phyloP scores from a whole-genome alignment of 1,140 invertebrate genomes.

The Drosophila oshimai region DNA sequence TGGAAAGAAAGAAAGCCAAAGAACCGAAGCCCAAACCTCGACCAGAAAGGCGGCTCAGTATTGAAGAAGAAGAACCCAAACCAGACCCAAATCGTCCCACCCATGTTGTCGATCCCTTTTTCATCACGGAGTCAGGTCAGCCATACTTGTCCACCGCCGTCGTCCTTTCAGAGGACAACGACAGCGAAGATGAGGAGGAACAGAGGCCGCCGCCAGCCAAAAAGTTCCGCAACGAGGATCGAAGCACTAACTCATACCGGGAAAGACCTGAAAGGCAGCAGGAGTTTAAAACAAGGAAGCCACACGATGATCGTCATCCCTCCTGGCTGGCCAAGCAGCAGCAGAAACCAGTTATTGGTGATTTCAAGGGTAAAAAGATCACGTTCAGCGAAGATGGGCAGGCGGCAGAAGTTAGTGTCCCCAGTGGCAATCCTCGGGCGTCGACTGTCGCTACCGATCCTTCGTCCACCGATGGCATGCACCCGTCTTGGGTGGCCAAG shows the following conservation, averaged over 20 bases:
- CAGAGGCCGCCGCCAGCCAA: background rate
- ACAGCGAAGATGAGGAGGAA: slow-evolving; percentile 34
- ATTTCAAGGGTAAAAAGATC: slow-evolving; percentile 74
- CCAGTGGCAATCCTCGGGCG: background rate
- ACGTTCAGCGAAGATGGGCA: slow-evolving; percentile 67
- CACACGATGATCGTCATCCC: slow-evolving; percentile 81
- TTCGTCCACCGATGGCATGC: slow-evolving; percentile 67
- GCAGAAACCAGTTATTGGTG: slow-evolving; percentile 43
- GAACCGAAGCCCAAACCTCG: background rate
- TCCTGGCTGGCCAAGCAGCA: slow-evolving; percentile 85
- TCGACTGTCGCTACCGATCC: background rate
- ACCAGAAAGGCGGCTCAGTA: background rate
- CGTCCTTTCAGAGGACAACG: slow-evolving; percentile 32
- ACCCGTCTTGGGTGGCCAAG: slow-evolving; percentile 86
- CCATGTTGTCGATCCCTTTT: slow-evolving; percentile 84
- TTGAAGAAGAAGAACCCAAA: slow-evolving; percentile 2
- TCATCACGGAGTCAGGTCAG: slow-evolving; percentile 84
- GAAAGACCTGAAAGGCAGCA: background rate
- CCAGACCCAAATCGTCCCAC: slow-evolving; percentile 41
- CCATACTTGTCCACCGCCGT: slow-evolving; percentile 85
- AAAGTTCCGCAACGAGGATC: background rate
- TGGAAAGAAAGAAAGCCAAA: background rate
- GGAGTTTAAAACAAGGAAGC: slow-evolving; percentile 1
- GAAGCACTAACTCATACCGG: background rate
- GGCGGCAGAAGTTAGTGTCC: background rate